Evolutionary conservation across 2,888 invertebrate species (phyloP).

Genomic region (Heteropelma amictum): DNA sequence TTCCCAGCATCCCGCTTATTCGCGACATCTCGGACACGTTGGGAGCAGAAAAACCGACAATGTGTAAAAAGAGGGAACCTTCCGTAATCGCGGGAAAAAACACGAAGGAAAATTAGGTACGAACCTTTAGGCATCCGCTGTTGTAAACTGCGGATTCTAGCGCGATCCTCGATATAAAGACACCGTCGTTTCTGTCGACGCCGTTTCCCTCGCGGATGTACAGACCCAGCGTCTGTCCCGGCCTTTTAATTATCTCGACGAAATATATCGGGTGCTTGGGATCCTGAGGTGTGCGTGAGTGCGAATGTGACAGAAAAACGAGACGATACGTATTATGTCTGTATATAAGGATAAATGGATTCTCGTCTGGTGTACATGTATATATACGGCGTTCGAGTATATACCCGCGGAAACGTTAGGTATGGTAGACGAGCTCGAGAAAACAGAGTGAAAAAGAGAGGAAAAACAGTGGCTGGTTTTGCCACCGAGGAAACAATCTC

Average conservation of each 20-base stretch:
- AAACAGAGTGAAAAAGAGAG: conserved; percentile 25
- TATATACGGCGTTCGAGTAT: neutral
- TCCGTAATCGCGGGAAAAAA: neutral
- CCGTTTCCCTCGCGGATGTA: conserved; percentile 99
- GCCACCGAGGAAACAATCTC: conserved; percentile 42
- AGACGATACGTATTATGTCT: conserved; percentile 9
- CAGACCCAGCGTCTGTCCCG: conserved; percentile 98
- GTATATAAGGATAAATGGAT: neutral
- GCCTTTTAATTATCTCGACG: conserved; percentile 99
- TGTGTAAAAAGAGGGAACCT: neutral
- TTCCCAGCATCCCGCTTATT: too few species aligned
- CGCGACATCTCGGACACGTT: too few species aligned
- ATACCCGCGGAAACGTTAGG: neutral
- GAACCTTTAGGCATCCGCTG: conserved; percentile 94
- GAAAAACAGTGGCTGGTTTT: conserved; percentile 32
- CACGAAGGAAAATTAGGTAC: neutral
- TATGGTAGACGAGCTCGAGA: conserved; percentile 5
- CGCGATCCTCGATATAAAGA: conserved; percentile 98
- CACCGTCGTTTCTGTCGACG: conserved; percentile 95
- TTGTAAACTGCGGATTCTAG: conserved; percentile 98
- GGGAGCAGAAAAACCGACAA: too few species aligned
- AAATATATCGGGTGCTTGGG: conserved; percentile 90
- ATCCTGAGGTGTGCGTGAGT: conserved; percentile 78
- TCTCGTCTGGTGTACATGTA: neutral
- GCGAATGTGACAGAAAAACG: conserved; percentile 8